Evolutionary conservation across 2,888 invertebrate species (phyloP), one percentile per base, ranked within the genome.

Genomic region (Corbicula japonica): DNA sequence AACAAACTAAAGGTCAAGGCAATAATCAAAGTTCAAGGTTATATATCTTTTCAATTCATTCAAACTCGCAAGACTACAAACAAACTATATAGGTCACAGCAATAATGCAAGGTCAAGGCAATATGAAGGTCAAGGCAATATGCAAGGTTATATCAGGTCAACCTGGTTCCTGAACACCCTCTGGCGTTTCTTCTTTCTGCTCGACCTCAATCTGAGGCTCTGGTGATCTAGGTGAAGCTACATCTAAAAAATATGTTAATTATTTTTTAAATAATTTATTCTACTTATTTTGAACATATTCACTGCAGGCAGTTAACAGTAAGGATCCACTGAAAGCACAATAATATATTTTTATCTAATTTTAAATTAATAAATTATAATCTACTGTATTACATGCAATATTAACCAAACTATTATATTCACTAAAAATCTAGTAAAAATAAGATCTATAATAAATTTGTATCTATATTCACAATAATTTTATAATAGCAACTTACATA

Each of bases 141-240:
- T 8, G 41, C 18, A 8, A 15, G 41, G 8, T 38, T 38, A 12
- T 38, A n/a, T 28, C n/a, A 44, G 41, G 30, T 62, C 32, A 48
- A 46, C 48, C 46, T 61, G 41, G 60, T 60, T 60, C 38, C 41
- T 61, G 44, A 15, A 18, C 1, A 12, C 21, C 18, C 10, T 30
- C n/a, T 30, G n/a, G 32, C 48, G 46, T 32, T 50, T 48, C 48
- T 46, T 35, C 48, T 35, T 63, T 48, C 35, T 50, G 50, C 6
- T 52, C 71, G 21, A 71, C 71, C 60, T 71, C 61, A 18, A 52
- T 52, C 32, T 71, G 48, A 50, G 62, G 71, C 21, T 71, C 52
- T 21, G 71, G 71, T 8, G 71, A 71, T 32, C 12, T 71, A 34
- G 52, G 28, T 26, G 61, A 6, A 30, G 21, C 35, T 71, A n/a